Conservation (phyloP, 35 echinoderm and acorn worm genomes). For the Strongylocentrotus purpuratus region DNA sequence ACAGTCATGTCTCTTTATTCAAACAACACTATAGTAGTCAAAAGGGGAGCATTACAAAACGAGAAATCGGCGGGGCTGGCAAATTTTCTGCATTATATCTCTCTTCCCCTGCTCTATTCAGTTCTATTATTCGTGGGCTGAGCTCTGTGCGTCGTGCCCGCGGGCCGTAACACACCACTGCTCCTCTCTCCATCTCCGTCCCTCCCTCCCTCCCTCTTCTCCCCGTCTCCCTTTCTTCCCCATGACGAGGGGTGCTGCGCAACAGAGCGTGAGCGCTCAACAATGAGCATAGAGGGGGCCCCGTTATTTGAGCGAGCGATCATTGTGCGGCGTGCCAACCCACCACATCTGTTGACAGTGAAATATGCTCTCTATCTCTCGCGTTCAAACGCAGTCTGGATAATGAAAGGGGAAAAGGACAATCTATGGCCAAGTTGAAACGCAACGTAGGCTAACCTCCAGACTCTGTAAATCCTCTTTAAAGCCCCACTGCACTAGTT, state of each 20-base stretch:
- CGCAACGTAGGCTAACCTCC: background rate
- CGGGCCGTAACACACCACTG: background rate
- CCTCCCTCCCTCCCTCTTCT: background rate
- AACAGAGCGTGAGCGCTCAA: conserved; percentile 1
- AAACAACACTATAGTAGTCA: background rate
- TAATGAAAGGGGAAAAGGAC: conserved; percentile 9
- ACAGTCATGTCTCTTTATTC: background rate
- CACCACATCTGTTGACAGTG: conserved; percentile 40
- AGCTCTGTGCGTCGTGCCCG: conserved; percentile 1
- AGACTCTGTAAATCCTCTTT: background rate
- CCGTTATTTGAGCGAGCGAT: conserved; percentile 6
- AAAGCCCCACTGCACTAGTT: too few species aligned
- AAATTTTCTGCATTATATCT: conserved; percentile 13
- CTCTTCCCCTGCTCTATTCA: background rate
- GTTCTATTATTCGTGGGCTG: background rate
- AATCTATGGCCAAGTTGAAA: background rate
- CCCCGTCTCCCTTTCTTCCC: background rate
- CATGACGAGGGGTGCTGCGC: background rate
- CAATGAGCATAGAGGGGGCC: conserved; percentile 9
- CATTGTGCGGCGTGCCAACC: conserved; percentile 11
- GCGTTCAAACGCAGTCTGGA: background rate
- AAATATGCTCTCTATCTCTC: conserved; percentile 23
- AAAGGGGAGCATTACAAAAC: background rate
- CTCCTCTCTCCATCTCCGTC: conserved; percentile 9
- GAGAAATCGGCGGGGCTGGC: background rate